Conservation (phyloP, 2,888 invertebrate genomes). For the Theodoxus fluviatilis region DNA sequence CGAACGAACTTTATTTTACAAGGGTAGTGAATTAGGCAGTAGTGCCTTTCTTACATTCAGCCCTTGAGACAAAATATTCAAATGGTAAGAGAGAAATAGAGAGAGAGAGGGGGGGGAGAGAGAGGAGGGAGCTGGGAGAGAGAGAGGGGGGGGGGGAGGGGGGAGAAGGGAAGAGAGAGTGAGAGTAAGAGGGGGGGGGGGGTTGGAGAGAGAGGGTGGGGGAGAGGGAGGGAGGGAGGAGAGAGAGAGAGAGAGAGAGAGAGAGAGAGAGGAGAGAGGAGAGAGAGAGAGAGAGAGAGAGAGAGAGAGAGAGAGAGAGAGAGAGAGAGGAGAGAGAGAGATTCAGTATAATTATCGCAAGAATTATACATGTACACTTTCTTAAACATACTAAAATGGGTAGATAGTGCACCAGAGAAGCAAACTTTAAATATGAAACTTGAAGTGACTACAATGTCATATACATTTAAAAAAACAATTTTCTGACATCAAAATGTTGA, state of each 20-base stretch:
- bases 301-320: background rate
- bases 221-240: background rate
- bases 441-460: no score
- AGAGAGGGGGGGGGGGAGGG: background rate
- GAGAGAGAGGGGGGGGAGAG: background rate
- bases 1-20: background rate
- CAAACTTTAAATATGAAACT: no score
- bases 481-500: background rate
- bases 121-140: background rate
- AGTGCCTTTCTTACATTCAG: no score
- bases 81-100: background rate
- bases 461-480: background rate
- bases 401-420: no score
- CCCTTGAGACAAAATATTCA: background rate
- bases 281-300: background rate
- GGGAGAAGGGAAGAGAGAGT: background rate
- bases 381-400: no score
- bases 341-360: no score
- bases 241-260: background rate
- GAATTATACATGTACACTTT: no score
- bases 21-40: no score
- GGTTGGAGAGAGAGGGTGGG: background rate
- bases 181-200: background rate
- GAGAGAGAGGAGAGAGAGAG: no score
- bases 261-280: background rate